These are phyloP conservation scores for Periophthalmus magnuspinnatus DNA, from an alignment of 2,797 vertebrate species.

Conservation along the genomic window DNA sequence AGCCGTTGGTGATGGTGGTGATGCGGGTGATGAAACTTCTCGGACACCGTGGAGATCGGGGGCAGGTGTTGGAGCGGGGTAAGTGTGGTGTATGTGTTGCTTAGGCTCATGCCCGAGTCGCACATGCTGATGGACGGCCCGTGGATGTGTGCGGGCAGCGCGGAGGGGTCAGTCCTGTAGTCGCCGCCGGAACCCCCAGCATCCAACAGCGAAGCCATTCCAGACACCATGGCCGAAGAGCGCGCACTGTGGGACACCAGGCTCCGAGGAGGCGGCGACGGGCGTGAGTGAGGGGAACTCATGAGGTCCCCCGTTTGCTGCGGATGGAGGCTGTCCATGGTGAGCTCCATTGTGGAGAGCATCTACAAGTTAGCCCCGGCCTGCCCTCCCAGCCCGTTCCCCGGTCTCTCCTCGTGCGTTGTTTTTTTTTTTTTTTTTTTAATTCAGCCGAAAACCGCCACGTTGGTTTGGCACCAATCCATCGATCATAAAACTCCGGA, in stretches of 20 bases:
- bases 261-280: slow-evolving; percentile 84
- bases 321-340: slow-evolving; percentile 91
- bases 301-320: slow-evolving; percentile 90
- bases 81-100: slow-evolving; percentile 93
- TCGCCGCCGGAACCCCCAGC: slow-evolving; percentile 75
- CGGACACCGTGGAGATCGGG: slow-evolving; percentile 92
- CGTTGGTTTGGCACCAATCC: slow-evolving; percentile 79
- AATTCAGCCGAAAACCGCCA: slow-evolving; percentile 68
- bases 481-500: slow-evolving; percentile 72
- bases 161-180: slow-evolving; percentile 82
- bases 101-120: slow-evolving; percentile 90
- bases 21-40: slow-evolving; percentile 90
- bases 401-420: slow-evolving; percentile 58
- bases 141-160: slow-evolving; percentile 85
- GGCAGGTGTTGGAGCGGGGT: slow-evolving; percentile 95
- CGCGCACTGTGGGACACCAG: slow-evolving; percentile 83
- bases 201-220: slow-evolving; percentile 93
- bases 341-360: slow-evolving; percentile 88
- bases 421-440: too few species aligned
- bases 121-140: slow-evolving; percentile 93
- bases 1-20: slow-evolving; percentile 87
- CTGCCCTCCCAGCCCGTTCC: slow-evolving; percentile 67
- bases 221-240: slow-evolving; percentile 87
- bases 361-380: slow-evolving; percentile 66
- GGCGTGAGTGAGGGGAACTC: slow-evolving; percentile 85